A percentile compares a stretch with the other conserved stretches of the same genome.
phyloP scores from a whole-genome alignment of 2,113 vertebrate species.

The Neogale vison region DNA sequence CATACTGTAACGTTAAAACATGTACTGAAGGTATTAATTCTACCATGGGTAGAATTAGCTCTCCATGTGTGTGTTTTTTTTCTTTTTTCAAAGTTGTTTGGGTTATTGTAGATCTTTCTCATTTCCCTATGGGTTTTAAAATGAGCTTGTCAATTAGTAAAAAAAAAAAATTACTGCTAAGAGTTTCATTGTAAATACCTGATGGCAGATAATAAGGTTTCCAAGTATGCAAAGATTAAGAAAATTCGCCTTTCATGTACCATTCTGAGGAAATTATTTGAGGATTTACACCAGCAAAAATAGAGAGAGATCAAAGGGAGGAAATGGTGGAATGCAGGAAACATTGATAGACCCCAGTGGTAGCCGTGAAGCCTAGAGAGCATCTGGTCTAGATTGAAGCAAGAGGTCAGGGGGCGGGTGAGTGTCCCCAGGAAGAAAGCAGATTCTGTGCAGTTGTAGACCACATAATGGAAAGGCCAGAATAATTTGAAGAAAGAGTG shows the following conservation, averaged over 20 bases:
- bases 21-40: not conserved
- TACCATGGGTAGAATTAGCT: not conserved
- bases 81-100: slow-evolving; percentile 22
- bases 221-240: slow-evolving; percentile 20
- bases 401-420: not conserved
- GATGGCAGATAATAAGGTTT: slow-evolving; percentile 7
- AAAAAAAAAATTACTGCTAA: not conserved
- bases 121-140: not conserved
- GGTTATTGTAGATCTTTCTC: not conserved
- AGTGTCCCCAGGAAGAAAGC: not conserved
- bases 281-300: slow-evolving; percentile 59
- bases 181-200: not conserved
- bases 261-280: slow-evolving; percentile 54
- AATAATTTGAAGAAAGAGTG: not conserved
- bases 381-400: slow-evolving; percentile 43
- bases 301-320: slow-evolving; percentile 35
- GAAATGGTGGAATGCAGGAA: not conserved
- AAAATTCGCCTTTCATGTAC: not conserved
- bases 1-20: not conserved
- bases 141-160: not conserved
- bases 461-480: not conserved
- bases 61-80: not conserved
- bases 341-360: not conserved
- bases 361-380: not conserved
- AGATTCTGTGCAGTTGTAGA: not conserved